Evolutionary conservation across 2,113 vertebrate genomes (phyloP), one percentile per base, ranked within the genome.

Genomic region (Nasalis larvatus): DNA sequence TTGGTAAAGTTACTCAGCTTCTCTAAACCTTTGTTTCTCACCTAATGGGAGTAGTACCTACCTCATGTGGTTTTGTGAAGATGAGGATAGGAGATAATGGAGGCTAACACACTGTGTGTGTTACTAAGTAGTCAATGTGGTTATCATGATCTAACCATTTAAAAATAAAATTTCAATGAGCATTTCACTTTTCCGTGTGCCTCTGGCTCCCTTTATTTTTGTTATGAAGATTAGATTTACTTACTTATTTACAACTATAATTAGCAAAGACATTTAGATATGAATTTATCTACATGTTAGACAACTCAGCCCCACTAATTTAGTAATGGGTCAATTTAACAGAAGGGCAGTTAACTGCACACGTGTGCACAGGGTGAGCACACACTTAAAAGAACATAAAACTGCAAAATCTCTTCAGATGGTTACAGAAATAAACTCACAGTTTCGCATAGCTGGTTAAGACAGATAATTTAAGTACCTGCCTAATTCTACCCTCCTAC

Each of bases 221-320:
- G 45, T 76, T 95, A 92, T 66, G 25, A 92, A 92, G 91, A 80
- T 63, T 76, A 80, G 54, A 92, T 90, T 87, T 74, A 73, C 58
- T 86, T 49, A 76, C 45, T 92, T 86, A 86, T 58, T 90, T 63
- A 35, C 91, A 93, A 89, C 25, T 95, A 83, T 49, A 92, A 69
- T 69, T 90, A 97, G 27, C 54, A 92, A 95, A 91, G 47, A 84
- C 9, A 81, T 56, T 35, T 77, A 78, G 52, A 74, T 81, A 47
- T 76, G 49, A 84, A 84, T 94, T 95, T 71, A 85, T 76, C 71
- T 78, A 54, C 25, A 80, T n/a, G 23, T 76, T 71, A 88, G 25
- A 81, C 8, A 81, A 86, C 9, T 71, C 23, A 71, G 86, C 0
- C 20, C 80, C 6, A 78, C 10, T 12, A 91, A 47, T 92, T 97